Conservation (phyloP, 2,113 vertebrate genomes). For the Proterorhinus semilunaris region DNA sequence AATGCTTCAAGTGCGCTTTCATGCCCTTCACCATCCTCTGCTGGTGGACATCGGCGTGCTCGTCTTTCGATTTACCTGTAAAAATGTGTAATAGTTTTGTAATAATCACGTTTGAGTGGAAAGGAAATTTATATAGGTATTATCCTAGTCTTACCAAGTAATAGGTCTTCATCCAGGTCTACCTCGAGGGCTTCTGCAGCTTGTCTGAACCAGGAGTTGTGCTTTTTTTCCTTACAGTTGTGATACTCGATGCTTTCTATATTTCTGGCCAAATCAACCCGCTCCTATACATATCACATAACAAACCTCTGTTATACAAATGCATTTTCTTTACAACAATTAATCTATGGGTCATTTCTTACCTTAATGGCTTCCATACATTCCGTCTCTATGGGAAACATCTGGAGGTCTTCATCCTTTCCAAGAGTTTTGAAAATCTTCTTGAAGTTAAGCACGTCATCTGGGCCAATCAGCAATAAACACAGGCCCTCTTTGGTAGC, state of each 20-base stretch:
- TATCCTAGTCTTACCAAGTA: slow-evolving; percentile 63
- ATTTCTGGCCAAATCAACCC: slow-evolving; percentile 84
- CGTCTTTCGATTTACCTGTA: slow-evolving; percentile 69
- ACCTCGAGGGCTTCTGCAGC: slow-evolving; percentile 91
- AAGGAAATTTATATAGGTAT: not conserved
- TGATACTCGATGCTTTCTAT: slow-evolving; percentile 93
- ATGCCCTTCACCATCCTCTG: slow-evolving; percentile 85
- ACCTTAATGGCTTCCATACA: slow-evolving; percentile 90
- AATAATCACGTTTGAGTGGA: not conserved
- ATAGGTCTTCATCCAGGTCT: slow-evolving; percentile 84
- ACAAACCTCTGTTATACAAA: not conserved
- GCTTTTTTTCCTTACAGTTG: slow-evolving; percentile 87
- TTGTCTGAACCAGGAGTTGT: slow-evolving; percentile 92
- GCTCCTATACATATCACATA: slow-evolving; percentile 76
- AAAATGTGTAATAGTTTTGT: not conserved
- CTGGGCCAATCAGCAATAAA: slow-evolving; percentile 88
- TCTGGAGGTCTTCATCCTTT: slow-evolving; percentile 87
- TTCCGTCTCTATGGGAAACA: slow-evolving; percentile 87
- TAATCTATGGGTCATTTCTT: not conserved
- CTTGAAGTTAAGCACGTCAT: slow-evolving; percentile 89
- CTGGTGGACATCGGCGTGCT: slow-evolving; percentile 81
- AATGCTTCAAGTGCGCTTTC: slow-evolving; percentile 87
- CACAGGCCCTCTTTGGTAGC: slow-evolving; percentile 88
- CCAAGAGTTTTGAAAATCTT: slow-evolving; percentile 89
- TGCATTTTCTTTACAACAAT: not conserved